These are phyloP conservation scores for Aphelocoma coerulescens DNA, from an alignment of 2,113 vertebrate genomes.

Conservation along the genomic window DNA sequence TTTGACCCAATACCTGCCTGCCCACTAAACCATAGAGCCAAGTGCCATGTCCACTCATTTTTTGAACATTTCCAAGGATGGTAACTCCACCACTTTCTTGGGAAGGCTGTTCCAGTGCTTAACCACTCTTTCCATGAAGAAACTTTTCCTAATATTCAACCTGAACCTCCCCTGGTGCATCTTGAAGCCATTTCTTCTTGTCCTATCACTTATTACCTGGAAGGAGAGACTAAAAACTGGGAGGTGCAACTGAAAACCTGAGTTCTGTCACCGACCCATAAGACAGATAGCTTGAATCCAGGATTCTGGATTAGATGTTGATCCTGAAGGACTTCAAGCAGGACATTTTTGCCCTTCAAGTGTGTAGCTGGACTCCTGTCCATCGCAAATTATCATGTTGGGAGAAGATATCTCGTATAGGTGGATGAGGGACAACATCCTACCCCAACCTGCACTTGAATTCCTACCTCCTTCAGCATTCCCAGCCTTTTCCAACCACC, in stretches of 20 bases:
- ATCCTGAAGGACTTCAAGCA: neutral
- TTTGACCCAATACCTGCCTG: neutral
- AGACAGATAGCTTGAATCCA: neutral
- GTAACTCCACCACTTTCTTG: neutral
- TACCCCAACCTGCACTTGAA: neutral
- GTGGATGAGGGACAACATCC: neutral
- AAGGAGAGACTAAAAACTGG: neutral
- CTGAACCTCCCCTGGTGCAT: neutral
- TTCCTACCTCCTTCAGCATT: neutral
- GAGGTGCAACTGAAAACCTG: neutral
- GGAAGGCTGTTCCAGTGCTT: neutral
- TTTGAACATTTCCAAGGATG: neutral
- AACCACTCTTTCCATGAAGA: neutral
- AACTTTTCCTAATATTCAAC: neutral
- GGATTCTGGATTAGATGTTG: neutral
- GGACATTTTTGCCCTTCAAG: neutral
- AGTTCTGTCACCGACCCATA: neutral
- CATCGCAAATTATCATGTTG: neutral
- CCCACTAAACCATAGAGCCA: neutral
- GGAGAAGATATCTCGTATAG: fast-evolving
- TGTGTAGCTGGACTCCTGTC: neutral
- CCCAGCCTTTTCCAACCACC: neutral
- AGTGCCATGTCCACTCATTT: neutral
- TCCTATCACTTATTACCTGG: neutral
- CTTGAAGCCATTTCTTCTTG: neutral